These are phyloP conservation scores for Timandra comae DNA, from an alignment of 2,888 invertebrate genomes.

Conservation along the genomic window DNA sequence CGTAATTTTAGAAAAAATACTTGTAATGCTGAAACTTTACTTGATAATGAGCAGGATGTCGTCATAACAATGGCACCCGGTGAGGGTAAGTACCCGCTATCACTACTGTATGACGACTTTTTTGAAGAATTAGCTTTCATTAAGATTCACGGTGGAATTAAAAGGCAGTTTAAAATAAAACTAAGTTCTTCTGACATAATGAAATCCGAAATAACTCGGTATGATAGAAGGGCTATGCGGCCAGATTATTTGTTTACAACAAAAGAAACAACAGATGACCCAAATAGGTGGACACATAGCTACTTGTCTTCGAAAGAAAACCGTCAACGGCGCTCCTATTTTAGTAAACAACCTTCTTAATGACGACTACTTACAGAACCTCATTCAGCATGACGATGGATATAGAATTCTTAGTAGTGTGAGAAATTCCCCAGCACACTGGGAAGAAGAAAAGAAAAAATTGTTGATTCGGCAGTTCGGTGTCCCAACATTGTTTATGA, in stretches of 20 bases:
- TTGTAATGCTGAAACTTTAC: constrained; percentile 17
- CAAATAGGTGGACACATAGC: constrained; percentile 9
- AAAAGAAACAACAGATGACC: constrained; percentile 15
- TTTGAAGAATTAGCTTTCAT: constrained; percentile 18
- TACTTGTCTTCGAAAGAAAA: constrained; percentile 22
- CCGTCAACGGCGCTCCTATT: constrained; percentile 10
- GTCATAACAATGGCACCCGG: constrained; percentile 18
- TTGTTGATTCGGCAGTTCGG: constrained; percentile 11
- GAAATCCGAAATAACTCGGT: constrained; percentile 17
- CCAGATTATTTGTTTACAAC: constrained; percentile 18
- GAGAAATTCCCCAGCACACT: constrained; percentile 22
- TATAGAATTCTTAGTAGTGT: constrained; percentile 12
- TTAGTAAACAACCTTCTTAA: constrained; percentile 11
- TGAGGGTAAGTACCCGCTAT: constrained; percentile 15
- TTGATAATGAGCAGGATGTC: constrained; percentile 14
- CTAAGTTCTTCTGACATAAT: constrained; percentile 13
- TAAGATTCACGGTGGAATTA: constrained; percentile 13
- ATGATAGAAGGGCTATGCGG: constrained; percentile 18
- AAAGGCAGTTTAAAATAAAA: constrained; percentile 15
- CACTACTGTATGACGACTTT: constrained; percentile 13
- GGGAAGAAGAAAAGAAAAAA: constrained; percentile 23
- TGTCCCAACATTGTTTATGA: constrained; percentile 4
- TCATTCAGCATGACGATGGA: constrained; percentile 10
- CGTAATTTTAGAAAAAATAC: constrained; percentile 10
- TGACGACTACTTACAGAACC: constrained; percentile 11